phyloP scores from a whole-genome alignment of 2,888 invertebrate species.

The Rhyacophila evoluta region DNA sequence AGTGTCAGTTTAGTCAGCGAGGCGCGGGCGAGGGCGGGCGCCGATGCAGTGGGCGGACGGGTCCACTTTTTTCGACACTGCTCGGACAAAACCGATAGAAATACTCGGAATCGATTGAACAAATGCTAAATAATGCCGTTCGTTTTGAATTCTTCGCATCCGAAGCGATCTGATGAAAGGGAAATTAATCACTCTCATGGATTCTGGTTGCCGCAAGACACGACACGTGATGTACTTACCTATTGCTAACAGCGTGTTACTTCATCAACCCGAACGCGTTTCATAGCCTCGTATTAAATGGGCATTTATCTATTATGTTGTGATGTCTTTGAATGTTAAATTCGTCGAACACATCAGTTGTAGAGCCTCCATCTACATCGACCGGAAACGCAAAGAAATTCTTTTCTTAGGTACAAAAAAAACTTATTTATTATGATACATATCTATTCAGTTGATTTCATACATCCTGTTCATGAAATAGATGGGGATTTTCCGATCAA shows the following conservation, averaged over 20 bases:
- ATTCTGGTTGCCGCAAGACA: constrained; percentile 23
- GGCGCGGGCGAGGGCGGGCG: background rate
- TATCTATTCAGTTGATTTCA: too few relatives aligned
- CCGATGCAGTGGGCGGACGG: background rate
- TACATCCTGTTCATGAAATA: too few relatives aligned
- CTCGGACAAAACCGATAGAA: constrained; percentile 22
- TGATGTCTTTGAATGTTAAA: background rate
- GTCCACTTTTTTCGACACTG: constrained; percentile 12
- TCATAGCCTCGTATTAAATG: background rate
- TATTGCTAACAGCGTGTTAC: constrained; percentile 7
- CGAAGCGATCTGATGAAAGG: background rate
- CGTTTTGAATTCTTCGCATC: background rate
- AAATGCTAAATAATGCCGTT: background rate
- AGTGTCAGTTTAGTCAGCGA: background rate
- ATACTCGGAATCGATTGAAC: constrained; percentile 1
- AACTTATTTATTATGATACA: too few relatives aligned
- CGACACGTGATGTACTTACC: constrained; percentile 14
- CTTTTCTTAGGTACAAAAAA: background rate
- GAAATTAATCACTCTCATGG: background rate
- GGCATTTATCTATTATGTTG: background rate
- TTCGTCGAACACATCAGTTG: background rate
- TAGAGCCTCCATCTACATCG: background rate
- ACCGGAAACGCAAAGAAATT: background rate
- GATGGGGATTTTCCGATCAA: too few relatives aligned
- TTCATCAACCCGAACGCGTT: background rate